A percentile compares a stretch with the other conserved stretches of the same genome.
phyloP scores from a whole-genome alignment of 2,888 invertebrate genomes.

The Callyntrura guangdongensis region DNA sequence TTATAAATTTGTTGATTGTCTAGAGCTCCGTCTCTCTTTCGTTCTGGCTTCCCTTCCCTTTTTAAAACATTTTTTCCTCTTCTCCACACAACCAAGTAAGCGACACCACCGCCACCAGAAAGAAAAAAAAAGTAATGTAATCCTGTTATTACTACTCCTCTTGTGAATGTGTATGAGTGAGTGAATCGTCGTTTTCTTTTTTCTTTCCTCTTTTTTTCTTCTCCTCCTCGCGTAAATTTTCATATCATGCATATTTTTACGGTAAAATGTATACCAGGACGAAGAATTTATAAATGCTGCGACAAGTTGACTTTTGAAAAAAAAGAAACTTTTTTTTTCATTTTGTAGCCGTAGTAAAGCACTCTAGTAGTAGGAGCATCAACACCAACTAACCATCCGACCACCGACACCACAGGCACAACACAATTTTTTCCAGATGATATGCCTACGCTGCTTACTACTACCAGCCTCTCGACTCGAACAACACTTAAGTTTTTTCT shows the following conservation, averaged over 20 bases:
- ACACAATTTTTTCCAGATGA: slow-evolving; percentile 33
- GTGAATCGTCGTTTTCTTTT: slow-evolving; percentile 52
- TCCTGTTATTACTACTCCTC: slow-evolving; percentile 65
- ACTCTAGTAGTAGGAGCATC: no score
- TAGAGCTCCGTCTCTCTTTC: slow-evolving; percentile 57
- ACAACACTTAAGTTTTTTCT: slow-evolving; percentile 57
- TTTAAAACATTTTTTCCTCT: slow-evolving; percentile 17
- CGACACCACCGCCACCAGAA: slow-evolving; percentile 35
- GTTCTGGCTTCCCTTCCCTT: slow-evolving; percentile 54
- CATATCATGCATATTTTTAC: slow-evolving; percentile 76
- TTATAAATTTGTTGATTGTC: slow-evolving; percentile 84
- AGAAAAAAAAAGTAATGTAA: slow-evolving; percentile 50
- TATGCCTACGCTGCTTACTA: slow-evolving; percentile 12
- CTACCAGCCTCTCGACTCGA: background rate
- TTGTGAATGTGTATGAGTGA: slow-evolving; percentile 45
- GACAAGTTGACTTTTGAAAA: slow-evolving; percentile 71
- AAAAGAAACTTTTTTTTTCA: slow-evolving; percentile 59
- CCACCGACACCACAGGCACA: slow-evolving; percentile 45
- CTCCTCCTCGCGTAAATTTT: slow-evolving; percentile 60
- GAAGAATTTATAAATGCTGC: slow-evolving; percentile 64
- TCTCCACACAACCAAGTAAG: background rate
- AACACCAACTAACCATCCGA: slow-evolving; percentile 45
- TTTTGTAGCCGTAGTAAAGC: background rate
- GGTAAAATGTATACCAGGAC: slow-evolving; percentile 67
- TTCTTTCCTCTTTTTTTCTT: slow-evolving; percentile 14